Evolutionary conservation across 2,888 invertebrate genomes (phyloP).

Genomic region (Laothoe populi): DNA sequence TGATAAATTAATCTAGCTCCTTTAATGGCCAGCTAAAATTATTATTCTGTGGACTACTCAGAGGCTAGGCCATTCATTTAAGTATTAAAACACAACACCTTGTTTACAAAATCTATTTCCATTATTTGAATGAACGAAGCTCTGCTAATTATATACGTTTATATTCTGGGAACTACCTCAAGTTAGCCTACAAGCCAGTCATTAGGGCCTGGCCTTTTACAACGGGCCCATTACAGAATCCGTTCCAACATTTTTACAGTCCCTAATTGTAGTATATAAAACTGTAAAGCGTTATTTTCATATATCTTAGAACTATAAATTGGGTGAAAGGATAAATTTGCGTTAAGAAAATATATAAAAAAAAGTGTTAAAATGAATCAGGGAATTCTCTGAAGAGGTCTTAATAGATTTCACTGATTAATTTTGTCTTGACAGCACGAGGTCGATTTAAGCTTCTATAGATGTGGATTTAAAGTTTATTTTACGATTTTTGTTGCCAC

Average conservation of each 20-base stretch:
- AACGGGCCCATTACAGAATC: slow-evolving; percentile 68
- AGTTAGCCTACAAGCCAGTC: slow-evolving; percentile 67
- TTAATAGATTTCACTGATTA: too few relatives aligned
- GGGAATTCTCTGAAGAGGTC: too few relatives aligned
- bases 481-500: too few relatives aligned
- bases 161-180: slow-evolving; percentile 67
- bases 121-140: neutral
- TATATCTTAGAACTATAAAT: neutral
- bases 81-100: too few relatives aligned
- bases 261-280: slow-evolving; percentile 82
- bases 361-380: too few relatives aligned
- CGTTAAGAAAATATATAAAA: too few relatives aligned
- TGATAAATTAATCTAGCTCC: too few relatives aligned
- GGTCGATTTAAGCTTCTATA: too few relatives aligned
- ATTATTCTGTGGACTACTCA: too few relatives aligned
- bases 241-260: slow-evolving; percentile 82
- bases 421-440: too few relatives aligned
- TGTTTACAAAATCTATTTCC: neutral
- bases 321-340: neutral
- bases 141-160: slow-evolving; percentile 61
- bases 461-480: too few relatives aligned
- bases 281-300: slow-evolving; percentile 50
- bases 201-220: slow-evolving; percentile 64
- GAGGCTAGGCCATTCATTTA: neutral
- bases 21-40: too few relatives aligned